Base-by-base conservation (phyloP, 1,140 invertebrate genomes). In the Trinorchestia longiramus region DNA sequence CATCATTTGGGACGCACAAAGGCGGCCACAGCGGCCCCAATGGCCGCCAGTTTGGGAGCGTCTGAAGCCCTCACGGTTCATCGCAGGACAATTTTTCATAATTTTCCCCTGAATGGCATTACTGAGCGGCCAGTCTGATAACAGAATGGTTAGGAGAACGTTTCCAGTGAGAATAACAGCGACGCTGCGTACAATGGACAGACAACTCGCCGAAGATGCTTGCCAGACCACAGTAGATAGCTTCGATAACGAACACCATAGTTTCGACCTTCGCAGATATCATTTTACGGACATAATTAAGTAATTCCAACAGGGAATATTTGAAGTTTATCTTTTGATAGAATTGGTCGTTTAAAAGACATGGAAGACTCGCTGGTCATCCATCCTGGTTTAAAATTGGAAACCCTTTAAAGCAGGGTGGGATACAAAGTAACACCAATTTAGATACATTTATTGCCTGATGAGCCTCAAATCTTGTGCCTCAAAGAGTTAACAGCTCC, bases 81-180 rank as follows among this genome's bases (percentile, higher is more conserved):
- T 77, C 62, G 62, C 62, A 77, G 62, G 62, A 77, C 62, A 77
- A 77, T 77, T 77, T 77, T 77, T 77, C 62, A 77, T 77, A 77
- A 77, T 77, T 77, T 77, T 53, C 62, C 28, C 28, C 62, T 77
- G 62, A 77, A 77, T 77, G 36, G 62, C 62, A 77, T 77, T 77
- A 77, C 62, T 77, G 62, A 77, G 62, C 62, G 62, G 62, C 62
- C 62, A 36, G 62, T 11, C 62, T 77, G 62, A 77, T 77, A 77
- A 77, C 62, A 77, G 62, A 77, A 77, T 28, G 62, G 62, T 36
- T 36, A 28, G 62, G 11, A 77, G 62, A 11, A 77, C 62, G 62
- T 77, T 77, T 77, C 62, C 15, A 77, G 62, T 3, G 62, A 77
- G 62, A 77, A 36, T 53, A 77, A 77, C 28, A 77, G 62, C 62